phyloP scores from a whole-genome alignment of 2,113 vertebrate genomes.

The Antechinus flavipes region DNA sequence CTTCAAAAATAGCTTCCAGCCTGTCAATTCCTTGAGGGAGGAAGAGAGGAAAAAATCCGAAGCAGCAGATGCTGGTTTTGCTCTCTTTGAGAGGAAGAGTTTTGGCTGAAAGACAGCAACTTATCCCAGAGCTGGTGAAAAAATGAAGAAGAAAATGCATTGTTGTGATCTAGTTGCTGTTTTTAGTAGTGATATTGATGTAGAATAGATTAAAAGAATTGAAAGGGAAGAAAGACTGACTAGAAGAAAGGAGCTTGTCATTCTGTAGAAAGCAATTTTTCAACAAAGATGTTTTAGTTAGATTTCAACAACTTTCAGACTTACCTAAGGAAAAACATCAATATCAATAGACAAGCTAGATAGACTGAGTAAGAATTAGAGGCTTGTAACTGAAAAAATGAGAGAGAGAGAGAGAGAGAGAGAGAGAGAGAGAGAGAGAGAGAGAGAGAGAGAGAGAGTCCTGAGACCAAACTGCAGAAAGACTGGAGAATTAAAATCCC shows the following conservation, averaged over 20 bases:
- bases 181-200: slow-evolving; percentile 95
- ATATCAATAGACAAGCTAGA: slow-evolving; percentile 89
- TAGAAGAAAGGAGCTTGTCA: slow-evolving; percentile 93
- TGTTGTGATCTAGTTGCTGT: slow-evolving; percentile 92
- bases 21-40: slow-evolving; percentile 86
- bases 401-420: slow-evolving; percentile 91
- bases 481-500: slow-evolving; percentile 96
- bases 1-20: slow-evolving; percentile 94
- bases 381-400: slow-evolving; percentile 86
- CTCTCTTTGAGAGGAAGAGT: slow-evolving; percentile 94
- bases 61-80: slow-evolving; percentile 93
- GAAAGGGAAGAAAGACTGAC: slow-evolving; percentile 89
- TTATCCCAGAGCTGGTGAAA: slow-evolving; percentile 87
- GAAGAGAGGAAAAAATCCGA: slow-evolving; percentile 93
- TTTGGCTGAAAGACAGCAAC: slow-evolving; percentile 87
- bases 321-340: slow-evolving; percentile 98
- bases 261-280: slow-evolving; percentile 94
- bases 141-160: slow-evolving; percentile 85
- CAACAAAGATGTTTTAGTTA: slow-evolving; percentile 91
- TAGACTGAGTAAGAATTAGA: slow-evolving; percentile 92
- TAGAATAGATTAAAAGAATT: slow-evolving; percentile 85
- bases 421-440: slow-evolving; percentile 93
- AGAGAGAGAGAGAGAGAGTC: slow-evolving; percentile 87
- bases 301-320: slow-evolving; percentile 95
- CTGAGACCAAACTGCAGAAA: slow-evolving; percentile 93